Base-by-base conservation (phyloP, 1,140 invertebrate genomes). In the Nasonia longicornis region DNA sequence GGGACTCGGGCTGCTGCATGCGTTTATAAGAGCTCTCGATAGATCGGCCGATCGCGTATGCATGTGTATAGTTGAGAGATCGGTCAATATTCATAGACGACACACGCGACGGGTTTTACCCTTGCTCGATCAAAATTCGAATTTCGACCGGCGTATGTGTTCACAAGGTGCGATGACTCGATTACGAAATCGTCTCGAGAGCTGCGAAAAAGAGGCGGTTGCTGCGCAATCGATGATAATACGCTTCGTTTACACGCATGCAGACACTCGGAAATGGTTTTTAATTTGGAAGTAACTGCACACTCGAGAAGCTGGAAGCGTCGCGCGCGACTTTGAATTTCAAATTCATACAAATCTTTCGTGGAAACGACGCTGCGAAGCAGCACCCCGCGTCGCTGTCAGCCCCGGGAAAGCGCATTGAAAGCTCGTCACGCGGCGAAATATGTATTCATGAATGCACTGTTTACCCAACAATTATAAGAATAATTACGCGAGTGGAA, bases 91-190 rank as follows among this genome's bases (percentile, higher is more conserved):
- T 71, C 38, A 71, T 71, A 71, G 70, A 29, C 0, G 35, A 38
- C 42, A 45, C 7, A 10, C 22, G 31, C 26, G 16, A 11, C 45
- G 16, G 22, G 71, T 12, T 73, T 73, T 48, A 8, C 11, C 35
- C 0, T 45, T 14, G 6, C 71, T 29, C 20, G 26, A 26, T 52
- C 20, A 45, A 52, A 73, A 48, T 52, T 73, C 42, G 71, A 52
- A 52, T 12, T 52, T 48, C 35, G 29, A n/a, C 26, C 20, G 29
- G 64, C 64, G 64, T 29, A 67, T 67, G 35, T 11, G 35, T 42
- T 86, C 82, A 26, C 26, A 81, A 81, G 84, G 75, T 85, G 85
- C 82, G 77, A 63, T 69, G 84, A 86, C 83, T 58, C 77, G 64
- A 45, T 71, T 71, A 71, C 35, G 31, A 35, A n/a, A 35, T 71